Conservation (phyloP, 2,797 vertebrate species). For the Phoebastria nigripes region DNA sequence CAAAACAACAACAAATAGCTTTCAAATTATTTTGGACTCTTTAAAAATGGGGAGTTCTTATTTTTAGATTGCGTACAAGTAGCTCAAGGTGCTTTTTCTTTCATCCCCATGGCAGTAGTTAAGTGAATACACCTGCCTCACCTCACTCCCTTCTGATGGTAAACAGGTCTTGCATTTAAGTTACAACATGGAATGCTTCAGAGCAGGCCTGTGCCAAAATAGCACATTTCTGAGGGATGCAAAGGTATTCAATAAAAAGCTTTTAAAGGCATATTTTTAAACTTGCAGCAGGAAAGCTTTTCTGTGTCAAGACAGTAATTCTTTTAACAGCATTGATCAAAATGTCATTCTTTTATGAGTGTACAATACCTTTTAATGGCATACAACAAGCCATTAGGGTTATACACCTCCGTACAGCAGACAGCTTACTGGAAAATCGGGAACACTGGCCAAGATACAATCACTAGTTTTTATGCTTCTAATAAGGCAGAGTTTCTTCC, state of each 20-base stretch:
- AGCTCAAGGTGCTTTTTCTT: constrained; percentile 54
- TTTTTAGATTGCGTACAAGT: constrained; percentile 62
- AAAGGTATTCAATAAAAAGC: constrained; percentile 93
- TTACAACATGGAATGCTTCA: constrained; percentile 69
- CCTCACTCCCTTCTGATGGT: constrained; percentile 57
- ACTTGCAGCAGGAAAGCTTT: constrained; percentile 92
- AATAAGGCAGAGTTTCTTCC: constrained; percentile 38
- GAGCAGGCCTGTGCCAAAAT: constrained; percentile 80
- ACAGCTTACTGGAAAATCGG: constrained; percentile 80
- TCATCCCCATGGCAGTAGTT: constrained; percentile 52
- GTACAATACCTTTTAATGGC: constrained; percentile 92
- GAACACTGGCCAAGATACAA: constrained; percentile 73
- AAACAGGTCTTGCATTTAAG: constrained; percentile 72
- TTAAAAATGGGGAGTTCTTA: constrained; percentile 46
- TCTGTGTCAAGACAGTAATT: constrained; percentile 98
- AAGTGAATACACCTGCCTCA: constrained; percentile 58
- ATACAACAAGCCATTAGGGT: constrained; percentile 87
- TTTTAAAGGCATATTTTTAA: constrained; percentile 89
- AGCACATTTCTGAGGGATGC: constrained; percentile 84
- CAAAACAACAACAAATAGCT: constrained; percentile 61
- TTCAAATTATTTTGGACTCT: constrained; percentile 55
- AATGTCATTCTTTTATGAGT: constrained; percentile 94
- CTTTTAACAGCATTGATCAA: constrained; percentile 94
- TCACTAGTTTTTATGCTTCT: constrained; percentile 60
- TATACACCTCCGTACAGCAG: constrained; percentile 79